These are phyloP conservation scores for Oreortyx pictus DNA, from an alignment of 2,797 vertebrate species.

Conservation along the genomic window DNA sequence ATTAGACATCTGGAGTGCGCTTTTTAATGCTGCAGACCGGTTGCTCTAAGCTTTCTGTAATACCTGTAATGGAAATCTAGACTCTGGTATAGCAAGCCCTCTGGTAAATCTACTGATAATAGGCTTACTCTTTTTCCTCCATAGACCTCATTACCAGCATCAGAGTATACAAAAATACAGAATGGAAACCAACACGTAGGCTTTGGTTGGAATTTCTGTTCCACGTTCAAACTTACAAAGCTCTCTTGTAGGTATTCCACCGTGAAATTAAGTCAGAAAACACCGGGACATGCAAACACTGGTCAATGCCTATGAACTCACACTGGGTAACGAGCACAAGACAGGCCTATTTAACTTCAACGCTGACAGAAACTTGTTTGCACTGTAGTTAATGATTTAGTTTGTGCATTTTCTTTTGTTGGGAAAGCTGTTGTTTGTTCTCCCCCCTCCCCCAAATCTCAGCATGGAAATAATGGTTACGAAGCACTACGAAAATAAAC, in stretches of 20 bases:
- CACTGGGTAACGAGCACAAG: not conserved
- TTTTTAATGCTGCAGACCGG: constrained; percentile 14
- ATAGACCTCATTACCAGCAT: not conserved
- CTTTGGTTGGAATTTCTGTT: not conserved
- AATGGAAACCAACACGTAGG: not conserved
- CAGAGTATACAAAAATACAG: not conserved
- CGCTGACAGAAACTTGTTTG: not conserved
- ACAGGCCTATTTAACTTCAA: not conserved
- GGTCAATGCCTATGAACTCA: not conserved
- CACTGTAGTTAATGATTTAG: not conserved
- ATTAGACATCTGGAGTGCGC: constrained; percentile 6
- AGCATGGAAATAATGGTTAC: not conserved
- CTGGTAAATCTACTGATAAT: constrained; percentile 41
- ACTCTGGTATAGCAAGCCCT: not conserved
- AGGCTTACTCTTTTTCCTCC: constrained; percentile 44
- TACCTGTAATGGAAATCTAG: not conserved
- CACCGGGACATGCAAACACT: not conserved
- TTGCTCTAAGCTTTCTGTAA: constrained; percentile 39
- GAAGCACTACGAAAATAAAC: not conserved
- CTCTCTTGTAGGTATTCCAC: not conserved
- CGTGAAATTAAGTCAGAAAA: not conserved
- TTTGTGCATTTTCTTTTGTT: not conserved
- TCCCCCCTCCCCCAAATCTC: not conserved
- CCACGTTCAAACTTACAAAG: not conserved
- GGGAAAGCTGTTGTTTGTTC: not conserved